Percentiles rank a stretch among this genome's conserved stretches.
Evolutionary conservation across 2,888 invertebrate genomes (phyloP).

Genomic region (Terebella lapidaria): DNA sequence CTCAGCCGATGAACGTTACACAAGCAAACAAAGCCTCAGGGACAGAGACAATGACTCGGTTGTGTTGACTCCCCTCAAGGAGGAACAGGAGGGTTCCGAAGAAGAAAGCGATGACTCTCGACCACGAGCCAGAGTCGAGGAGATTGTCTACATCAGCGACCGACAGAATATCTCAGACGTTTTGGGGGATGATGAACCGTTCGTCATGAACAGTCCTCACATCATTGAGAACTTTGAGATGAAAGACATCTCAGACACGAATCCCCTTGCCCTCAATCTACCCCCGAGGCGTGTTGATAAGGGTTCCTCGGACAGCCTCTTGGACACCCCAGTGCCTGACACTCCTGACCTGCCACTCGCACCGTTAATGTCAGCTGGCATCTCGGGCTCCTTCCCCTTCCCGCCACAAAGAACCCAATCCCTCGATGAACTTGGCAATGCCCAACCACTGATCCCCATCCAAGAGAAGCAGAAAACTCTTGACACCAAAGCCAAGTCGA

Average conservation of each 20-base stretch:
- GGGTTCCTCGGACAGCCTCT: constrained; percentile 25
- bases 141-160: constrained; percentile 17
- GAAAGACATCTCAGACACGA: constrained; percentile 6
- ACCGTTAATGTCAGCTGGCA: constrained; percentile 13
- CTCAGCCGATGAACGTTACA: constrained; percentile 28
- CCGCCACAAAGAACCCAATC: constrained; percentile 11
- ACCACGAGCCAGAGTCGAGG: not conserved
- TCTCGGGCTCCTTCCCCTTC: not conserved
- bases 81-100: not conserved
- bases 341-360: constrained; percentile 27
- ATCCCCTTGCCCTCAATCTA: not conserved
- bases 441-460: not conserved
- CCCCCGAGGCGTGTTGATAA: constrained; percentile 1
- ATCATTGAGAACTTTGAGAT: not conserved
- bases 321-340: constrained; percentile 28
- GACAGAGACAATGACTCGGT: constrained; percentile 10
- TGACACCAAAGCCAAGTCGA: constrained; percentile 8
- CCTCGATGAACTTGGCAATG: constrained; percentile 15
- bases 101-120: not conserved
- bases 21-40: not conserved
- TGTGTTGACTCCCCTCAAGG: constrained; percentile 6
- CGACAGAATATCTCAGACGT: constrained; percentile 21
- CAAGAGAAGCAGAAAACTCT: not conserved
- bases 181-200: constrained; percentile 11
- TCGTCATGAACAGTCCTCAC: not conserved